Evolutionary conservation across 2,888 invertebrate genomes (phyloP).

Genomic region (Nyleta sp.): DNA sequence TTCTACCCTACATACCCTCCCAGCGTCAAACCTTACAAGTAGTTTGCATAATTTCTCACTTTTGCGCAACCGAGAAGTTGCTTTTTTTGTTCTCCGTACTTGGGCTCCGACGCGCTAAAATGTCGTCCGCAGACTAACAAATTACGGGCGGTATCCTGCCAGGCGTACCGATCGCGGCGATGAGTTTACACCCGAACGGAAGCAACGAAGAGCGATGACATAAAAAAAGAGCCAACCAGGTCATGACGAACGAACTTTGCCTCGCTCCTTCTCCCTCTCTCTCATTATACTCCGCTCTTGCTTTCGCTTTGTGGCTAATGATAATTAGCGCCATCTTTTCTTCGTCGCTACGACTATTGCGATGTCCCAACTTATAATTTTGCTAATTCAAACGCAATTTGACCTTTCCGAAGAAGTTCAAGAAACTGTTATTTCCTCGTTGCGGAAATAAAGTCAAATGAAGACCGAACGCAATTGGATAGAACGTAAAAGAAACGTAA

Average conservation of each 20-base stretch:
- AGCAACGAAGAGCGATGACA: constrained; percentile 51
- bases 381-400: too few relatives aligned
- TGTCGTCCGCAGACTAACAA: constrained; percentile 64
- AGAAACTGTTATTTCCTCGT: too few relatives aligned
- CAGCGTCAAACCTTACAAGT: constrained; percentile 64
- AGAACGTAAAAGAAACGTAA: too few relatives aligned
- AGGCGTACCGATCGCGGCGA: constrained; percentile 58
- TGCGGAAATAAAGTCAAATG: too few relatives aligned
- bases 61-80: constrained; percentile 56
- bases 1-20: constrained; percentile 21
- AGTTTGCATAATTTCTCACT: constrained; percentile 67
- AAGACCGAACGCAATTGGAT: too few relatives aligned
- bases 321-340: too few relatives aligned
- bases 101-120: constrained; percentile 54
- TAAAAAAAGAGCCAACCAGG: constrained; percentile 38
- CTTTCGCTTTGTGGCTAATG: too few relatives aligned
- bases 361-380: too few relatives aligned
- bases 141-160: constrained; percentile 58
- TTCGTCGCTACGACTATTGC: too few relatives aligned
- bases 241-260: constrained; percentile 38
- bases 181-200: constrained; percentile 50
- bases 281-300: too few relatives aligned
- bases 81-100: constrained; percentile 54
- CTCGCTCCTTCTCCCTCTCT: background rate
- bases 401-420: too few relatives aligned